Evolutionary conservation across 2,113 vertebrate genomes (phyloP).

Genomic region (Conger conger): DNA sequence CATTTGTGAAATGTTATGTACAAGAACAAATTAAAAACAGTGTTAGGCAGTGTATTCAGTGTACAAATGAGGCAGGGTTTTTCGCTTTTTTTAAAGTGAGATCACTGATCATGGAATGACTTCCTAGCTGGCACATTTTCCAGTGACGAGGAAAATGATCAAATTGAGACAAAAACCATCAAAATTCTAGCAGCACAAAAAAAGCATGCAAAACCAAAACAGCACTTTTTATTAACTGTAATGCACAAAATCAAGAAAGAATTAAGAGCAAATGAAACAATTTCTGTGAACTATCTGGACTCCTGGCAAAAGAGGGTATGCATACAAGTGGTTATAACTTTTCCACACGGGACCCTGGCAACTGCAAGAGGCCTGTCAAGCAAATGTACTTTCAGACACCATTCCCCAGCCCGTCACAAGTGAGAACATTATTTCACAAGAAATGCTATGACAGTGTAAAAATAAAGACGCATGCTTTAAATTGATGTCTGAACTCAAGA

Average conservation of each 20-base stretch:
- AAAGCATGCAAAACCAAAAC: slow-evolving; percentile 64
- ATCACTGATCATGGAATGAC: background rate
- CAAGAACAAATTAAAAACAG: slow-evolving; percentile 44
- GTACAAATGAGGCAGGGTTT: slow-evolving; percentile 50
- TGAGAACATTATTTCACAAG: slow-evolving; percentile 11
- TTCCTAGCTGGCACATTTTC: slow-evolving; percentile 48
- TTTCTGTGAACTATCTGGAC: slow-evolving; percentile 55
- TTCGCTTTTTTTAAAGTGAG: slow-evolving; percentile 34
- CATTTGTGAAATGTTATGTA: slow-evolving; percentile 36
- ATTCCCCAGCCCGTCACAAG: slow-evolving; percentile 1
- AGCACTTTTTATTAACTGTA: slow-evolving; percentile 63
- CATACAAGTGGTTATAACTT: slow-evolving; percentile 37
- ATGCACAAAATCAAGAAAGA: slow-evolving; percentile 53
- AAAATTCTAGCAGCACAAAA: slow-evolving; percentile 66
- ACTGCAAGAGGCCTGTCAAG: background rate
- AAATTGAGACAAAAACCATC: slow-evolving; percentile 22
- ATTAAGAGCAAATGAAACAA: slow-evolving; percentile 36
- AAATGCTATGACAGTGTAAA: slow-evolving; percentile 22
- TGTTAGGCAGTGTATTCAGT: slow-evolving; percentile 63
- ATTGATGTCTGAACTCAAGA: slow-evolving; percentile 17
- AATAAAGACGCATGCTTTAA: slow-evolving; percentile 32
- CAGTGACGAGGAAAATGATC: slow-evolving; percentile 26
- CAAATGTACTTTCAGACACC: background rate
- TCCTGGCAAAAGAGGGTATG: slow-evolving; percentile 59
- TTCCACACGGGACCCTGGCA: background rate